Conservation (phyloP, 2,113 vertebrate genomes). For the Prolemur simus region DNA sequence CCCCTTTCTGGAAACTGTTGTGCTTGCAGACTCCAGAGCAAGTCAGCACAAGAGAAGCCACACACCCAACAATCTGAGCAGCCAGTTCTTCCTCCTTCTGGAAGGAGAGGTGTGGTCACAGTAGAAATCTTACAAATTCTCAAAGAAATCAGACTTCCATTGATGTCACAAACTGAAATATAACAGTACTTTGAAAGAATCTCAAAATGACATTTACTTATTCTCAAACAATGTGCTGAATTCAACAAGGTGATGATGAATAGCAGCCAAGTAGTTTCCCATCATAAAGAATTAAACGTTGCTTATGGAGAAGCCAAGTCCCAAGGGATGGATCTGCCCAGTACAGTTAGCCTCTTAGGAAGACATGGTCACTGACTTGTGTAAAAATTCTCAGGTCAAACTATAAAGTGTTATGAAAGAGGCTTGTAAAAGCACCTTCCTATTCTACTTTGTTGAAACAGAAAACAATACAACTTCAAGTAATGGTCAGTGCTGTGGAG, state of each 20-base stretch:
- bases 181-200: slow-evolving; percentile 44
- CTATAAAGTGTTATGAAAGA: slow-evolving; percentile 84
- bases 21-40: not conserved
- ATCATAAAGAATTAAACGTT: slow-evolving; percentile 48
- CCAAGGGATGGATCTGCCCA: fast-evolving
- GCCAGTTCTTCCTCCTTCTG: not conserved
- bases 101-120: not conserved
- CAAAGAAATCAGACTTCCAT: fast-evolving
- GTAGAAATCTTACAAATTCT: not conserved
- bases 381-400: slow-evolving; percentile 79
- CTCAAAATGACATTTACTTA: slow-evolving; percentile 68
- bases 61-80: fast-evolving
- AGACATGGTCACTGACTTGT: slow-evolving; percentile 80
- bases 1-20: slow-evolving; percentile 80
- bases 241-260: slow-evolving; percentile 76
- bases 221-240: slow-evolving; percentile 82
- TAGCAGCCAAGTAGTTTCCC: not conserved
- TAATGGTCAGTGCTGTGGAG: not conserved
- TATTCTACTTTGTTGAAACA: slow-evolving; percentile 90
- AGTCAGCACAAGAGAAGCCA: fast-evolving
- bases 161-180: slow-evolving; percentile 78
- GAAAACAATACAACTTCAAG: slow-evolving; percentile 35
- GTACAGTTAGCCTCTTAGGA: not conserved
- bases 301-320: fast-evolving
- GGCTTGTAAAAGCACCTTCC: slow-evolving; percentile 81